phyloP scores from a whole-genome alignment of 2,113 vertebrate species.

The Tamias sibiricus region DNA sequence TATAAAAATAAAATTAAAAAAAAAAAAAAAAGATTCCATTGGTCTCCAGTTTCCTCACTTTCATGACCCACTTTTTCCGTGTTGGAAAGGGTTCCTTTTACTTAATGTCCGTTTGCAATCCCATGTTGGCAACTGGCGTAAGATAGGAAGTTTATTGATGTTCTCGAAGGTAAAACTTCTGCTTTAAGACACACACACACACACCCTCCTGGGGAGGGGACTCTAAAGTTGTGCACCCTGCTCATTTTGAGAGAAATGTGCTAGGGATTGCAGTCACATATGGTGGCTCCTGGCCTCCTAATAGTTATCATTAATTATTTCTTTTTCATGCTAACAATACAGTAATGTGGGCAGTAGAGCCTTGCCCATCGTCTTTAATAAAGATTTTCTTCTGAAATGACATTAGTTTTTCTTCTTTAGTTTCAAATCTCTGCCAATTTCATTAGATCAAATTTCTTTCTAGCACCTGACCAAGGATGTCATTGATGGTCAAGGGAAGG shows the following conservation, averaged over 20 bases:
- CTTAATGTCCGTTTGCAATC: not conserved
- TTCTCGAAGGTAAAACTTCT: not conserved
- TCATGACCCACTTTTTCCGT: not conserved
- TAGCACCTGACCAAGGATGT: not conserved
- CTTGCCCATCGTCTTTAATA: constrained; percentile 17
- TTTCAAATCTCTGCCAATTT: not conserved
- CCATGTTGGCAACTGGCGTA: not conserved
- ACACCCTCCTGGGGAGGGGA: too few relatives aligned
- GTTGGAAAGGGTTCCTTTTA: not conserved
- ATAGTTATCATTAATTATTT: not conserved
- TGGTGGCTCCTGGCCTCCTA: constrained; percentile 26
- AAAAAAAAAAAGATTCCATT: not conserved
- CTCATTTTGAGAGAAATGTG: not conserved
- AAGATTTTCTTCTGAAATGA: constrained; percentile 44
- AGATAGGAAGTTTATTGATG: not conserved
- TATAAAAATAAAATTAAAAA: too few relatives aligned
- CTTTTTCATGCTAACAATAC: constrained; percentile 22
- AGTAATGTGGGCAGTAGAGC: not conserved
- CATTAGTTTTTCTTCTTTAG: not conserved
- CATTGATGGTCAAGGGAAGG: not conserved
- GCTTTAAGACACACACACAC: not conserved
- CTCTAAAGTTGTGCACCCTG: not conserved
- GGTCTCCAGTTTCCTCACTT: not conserved
- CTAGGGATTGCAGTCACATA: not conserved
- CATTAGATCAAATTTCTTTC: not conserved